Base-by-base conservation (phyloP, 2,888 invertebrate species). In the Thalpophila matura region DNA sequence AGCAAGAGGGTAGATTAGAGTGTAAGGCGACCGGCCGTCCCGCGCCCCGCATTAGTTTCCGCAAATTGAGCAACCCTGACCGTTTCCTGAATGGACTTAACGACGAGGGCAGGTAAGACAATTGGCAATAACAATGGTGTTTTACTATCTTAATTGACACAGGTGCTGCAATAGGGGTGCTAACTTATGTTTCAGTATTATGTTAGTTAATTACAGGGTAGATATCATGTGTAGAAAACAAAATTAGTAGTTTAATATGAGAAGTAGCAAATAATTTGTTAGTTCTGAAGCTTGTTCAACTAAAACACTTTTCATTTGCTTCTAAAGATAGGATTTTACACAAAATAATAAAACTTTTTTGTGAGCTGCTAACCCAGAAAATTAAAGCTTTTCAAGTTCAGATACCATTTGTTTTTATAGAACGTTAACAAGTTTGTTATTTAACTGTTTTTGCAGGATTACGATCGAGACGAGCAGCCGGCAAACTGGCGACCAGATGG, bases 21-120 rank as follows among this genome's bases (percentile, higher is more conserved):
- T 98, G 98, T 86, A 97, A 97, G 83, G 97, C 98, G 0, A 96
- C 96, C 29, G 99, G 98, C 4, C 95, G 97, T 66, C 99, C 99
- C 0, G 96, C 97, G 10, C 99, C 99, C 0, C 92, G 93, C 22
- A 96, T 99, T 38, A 96, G 96, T n/a, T 98, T 98, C 92, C 96
- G 97, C 56, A 98, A 98, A 88, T 96, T 97, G 79, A 97, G 97
- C 65, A 95, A 93, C 43, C 90, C 93, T 4, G 96, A 96, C 64
- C 95, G 96, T 7, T 98, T 96, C 86, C 88, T 95, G 2, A 91
- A 95, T 45, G 98, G 98, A 20, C 90, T 94, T 14, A 95, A 96
- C 51, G 97, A 98, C 81, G 96, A 96, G 61, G 96, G 92, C 82
- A 91, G 94, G 94, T 93, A 85, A 74, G 67, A 72, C 69, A 74